Conservation (phyloP, 2,888 invertebrate genomes). For the Noctua pronuba region DNA sequence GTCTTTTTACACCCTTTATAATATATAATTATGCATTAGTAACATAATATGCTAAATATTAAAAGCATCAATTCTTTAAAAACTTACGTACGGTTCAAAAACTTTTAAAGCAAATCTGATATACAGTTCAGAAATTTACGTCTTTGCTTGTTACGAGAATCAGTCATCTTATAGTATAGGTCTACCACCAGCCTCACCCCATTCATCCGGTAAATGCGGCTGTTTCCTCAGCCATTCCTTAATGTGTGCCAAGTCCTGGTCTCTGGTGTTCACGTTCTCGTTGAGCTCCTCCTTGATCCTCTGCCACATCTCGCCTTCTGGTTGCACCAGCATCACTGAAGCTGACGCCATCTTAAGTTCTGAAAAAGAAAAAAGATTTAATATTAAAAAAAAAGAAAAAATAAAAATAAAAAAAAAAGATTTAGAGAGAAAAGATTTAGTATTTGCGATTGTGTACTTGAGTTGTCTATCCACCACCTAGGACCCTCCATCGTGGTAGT, state of each 20-base stretch:
- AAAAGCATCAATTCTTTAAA: too few species aligned
- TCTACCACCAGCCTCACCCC: conserved; percentile 81
- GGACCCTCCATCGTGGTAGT: not conserved
- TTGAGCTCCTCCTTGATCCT: conserved; percentile 92
- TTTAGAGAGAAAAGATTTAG: not conserved
- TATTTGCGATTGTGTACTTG: not conserved
- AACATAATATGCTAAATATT: too few species aligned
- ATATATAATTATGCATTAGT: too few species aligned
- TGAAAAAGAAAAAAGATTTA: conserved; percentile 26
- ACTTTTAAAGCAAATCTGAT: too few species aligned
- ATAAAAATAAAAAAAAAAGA: conserved; percentile 3
- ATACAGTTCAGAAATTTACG: too few species aligned
- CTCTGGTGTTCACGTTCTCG: conserved; percentile 90
- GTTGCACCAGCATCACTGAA: conserved; percentile 91
- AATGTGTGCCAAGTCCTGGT: conserved; percentile 90
- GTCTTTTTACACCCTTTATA: too few species aligned
- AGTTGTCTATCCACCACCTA: not conserved
- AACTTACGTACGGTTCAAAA: too few species aligned
- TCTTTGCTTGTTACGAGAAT: too few species aligned
- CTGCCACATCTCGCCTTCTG: conserved; percentile 92
- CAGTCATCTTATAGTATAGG: not conserved
- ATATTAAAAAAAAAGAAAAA: too few species aligned
- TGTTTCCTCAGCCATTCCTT: conserved; percentile 92
- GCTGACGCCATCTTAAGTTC: conserved; percentile 76
- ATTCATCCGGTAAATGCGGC: conserved; percentile 91